phyloP scores from a whole-genome alignment of 2,888 invertebrate species.

The Seira musarum region DNA sequence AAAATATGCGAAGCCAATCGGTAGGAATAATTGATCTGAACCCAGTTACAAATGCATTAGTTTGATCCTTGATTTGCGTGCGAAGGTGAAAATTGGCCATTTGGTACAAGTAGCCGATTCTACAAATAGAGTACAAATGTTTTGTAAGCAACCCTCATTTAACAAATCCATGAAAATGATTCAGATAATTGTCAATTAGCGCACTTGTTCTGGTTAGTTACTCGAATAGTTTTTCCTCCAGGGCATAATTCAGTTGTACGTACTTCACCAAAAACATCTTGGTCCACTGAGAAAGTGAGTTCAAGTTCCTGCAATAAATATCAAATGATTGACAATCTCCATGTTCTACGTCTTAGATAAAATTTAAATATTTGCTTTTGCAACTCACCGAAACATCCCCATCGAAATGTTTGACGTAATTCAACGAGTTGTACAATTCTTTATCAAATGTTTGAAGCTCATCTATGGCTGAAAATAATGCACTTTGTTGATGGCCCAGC shows the following conservation, averaged over 20 bases:
- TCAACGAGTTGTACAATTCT: constrained; percentile 95
- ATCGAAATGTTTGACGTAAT: constrained; percentile 94
- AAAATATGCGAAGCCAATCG: constrained; percentile 95
- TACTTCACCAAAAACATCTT: constrained; percentile 93
- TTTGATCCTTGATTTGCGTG: constrained; percentile 97
- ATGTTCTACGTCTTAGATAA: background rate
- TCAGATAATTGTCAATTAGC: constrained; percentile 60
- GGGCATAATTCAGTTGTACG: constrained; percentile 96
- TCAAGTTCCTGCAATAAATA: constrained; percentile 81
- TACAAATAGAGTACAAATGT: constrained; percentile 72
- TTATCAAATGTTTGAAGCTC: constrained; percentile 97
- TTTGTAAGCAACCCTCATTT: background rate
- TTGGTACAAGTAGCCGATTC: constrained; percentile 97
- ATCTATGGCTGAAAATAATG: constrained; percentile 97
- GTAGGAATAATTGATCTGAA: constrained; percentile 95
- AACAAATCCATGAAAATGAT: background rate
- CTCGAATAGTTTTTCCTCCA: constrained; percentile 92
- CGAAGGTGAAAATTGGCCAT: constrained; percentile 99
- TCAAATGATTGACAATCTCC: background rate
- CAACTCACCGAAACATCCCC: constrained; percentile 68
- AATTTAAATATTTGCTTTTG: constrained; percentile 15
- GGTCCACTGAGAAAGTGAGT: constrained; percentile 96
- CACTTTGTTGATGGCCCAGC: constrained; percentile 92
- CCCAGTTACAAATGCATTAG: constrained; percentile 95
- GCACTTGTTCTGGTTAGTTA: constrained; percentile 97